Conservation (phyloP, 1,140 invertebrate genomes). For the Heterodera carotae region DNA sequence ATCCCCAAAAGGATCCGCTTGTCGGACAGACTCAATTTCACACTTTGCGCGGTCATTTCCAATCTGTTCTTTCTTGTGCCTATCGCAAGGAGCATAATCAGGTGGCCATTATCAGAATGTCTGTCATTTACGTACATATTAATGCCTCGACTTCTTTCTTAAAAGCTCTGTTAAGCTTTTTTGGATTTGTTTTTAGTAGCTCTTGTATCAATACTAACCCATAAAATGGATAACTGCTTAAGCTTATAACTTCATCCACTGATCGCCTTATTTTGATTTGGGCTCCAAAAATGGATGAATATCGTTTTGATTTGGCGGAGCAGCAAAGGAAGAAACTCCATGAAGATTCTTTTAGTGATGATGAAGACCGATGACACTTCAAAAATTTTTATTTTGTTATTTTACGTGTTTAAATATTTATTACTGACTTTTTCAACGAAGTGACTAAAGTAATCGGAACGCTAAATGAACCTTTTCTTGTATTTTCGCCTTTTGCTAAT, state of each 20-base stretch:
- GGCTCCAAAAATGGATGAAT: conserved; percentile 26
- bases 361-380: background rate
- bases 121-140: no score
- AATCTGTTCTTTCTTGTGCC: conserved; percentile 18
- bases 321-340: conserved; percentile 15
- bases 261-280: conserved; percentile 31
- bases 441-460: no score
- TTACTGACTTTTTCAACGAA: no score
- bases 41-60: conserved; percentile 29
- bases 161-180: no score
- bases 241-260: conserved; percentile 25
- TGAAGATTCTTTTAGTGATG: conserved; percentile 33
- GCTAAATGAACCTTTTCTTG: no score
- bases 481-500: no score
- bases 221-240: background rate
- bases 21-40: background rate
- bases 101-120: no score
- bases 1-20: background rate
- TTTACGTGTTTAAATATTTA: no score
- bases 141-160: background rate
- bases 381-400: no score
- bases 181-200: background rate
- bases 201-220: no score
- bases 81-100: conserved; percentile 25
- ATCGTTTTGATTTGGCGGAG: background rate